Percentiles rank a stretch among this genome's conserved stretches.
Evolutionary conservation across 2,888 invertebrate species (phyloP).

Genomic region (Neria commutata): DNA sequence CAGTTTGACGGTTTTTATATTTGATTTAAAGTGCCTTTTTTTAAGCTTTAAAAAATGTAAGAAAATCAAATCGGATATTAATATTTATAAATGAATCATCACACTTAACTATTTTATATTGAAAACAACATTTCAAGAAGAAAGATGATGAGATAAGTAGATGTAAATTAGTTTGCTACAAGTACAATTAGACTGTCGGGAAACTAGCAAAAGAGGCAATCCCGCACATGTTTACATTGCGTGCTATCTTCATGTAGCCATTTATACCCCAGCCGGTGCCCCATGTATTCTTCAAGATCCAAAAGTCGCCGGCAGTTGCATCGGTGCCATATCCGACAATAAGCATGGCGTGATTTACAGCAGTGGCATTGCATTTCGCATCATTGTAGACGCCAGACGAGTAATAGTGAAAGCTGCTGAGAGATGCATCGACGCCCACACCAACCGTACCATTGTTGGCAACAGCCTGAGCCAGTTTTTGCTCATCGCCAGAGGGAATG

Average conservation of each 20-base stretch:
- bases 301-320: slow-evolving; percentile 65
- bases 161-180: too few relatives aligned
- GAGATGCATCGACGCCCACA: slow-evolving; percentile 89
- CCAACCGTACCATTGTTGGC: slow-evolving; percentile 85
- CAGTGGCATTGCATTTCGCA: slow-evolving; percentile 72
- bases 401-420: slow-evolving; percentile 85
- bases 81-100: too few relatives aligned
- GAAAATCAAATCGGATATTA: too few relatives aligned
- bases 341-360: slow-evolving; percentile 79
- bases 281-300: slow-evolving; percentile 78
- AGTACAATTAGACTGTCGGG: slow-evolving; percentile 73
- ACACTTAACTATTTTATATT: too few relatives aligned
- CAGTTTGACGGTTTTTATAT: too few relatives aligned
- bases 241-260: slow-evolving; percentile 87
- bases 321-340: slow-evolving; percentile 62
- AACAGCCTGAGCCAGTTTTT: slow-evolving; percentile 75
- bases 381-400: slow-evolving; percentile 81
- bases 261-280: slow-evolving; percentile 76
- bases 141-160: too few relatives aligned
- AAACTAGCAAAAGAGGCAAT: slow-evolving; percentile 83
- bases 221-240: slow-evolving; percentile 86
- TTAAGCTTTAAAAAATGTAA: too few relatives aligned
- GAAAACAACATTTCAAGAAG: too few relatives aligned
- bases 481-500: slow-evolving; percentile 73
- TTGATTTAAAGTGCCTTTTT: too few relatives aligned